Evolutionary conservation across 2,888 invertebrate species (phyloP).

Genomic region (Protodeltote pygarga): DNA sequence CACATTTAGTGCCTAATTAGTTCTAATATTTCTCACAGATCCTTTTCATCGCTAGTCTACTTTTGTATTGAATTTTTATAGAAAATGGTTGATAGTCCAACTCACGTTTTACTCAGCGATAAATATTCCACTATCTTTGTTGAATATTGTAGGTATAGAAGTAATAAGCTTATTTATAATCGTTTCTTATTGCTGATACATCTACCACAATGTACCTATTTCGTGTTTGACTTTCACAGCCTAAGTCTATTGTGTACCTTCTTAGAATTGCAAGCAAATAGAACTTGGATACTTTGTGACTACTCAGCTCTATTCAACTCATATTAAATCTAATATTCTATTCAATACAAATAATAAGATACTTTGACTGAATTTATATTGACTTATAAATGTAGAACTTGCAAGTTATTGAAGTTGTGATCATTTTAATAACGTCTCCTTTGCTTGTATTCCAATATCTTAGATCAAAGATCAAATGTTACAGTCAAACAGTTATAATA

Average conservation of each 20-base stretch:
- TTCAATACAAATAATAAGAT: no score
- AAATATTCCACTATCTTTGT: conserved; percentile 35
- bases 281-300: background rate
- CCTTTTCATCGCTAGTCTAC: no score
- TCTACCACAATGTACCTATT: conserved; percentile 16
- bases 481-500: conserved; percentile 10
- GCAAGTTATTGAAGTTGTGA: conserved; percentile 27
- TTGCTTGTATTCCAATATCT: conserved; percentile 28
- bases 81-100: conserved; percentile 4
- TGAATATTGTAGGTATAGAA: conserved; percentile 26
- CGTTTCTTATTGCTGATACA: conserved; percentile 7
- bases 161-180: conserved; percentile 41
- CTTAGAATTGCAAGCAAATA: conserved; percentile 2
- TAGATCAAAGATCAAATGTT: conserved; percentile 21
- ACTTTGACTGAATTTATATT: conserved; percentile 19
- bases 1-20: conserved; percentile 38
- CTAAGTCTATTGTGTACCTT: conserved; percentile 8
- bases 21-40: conserved; percentile 24
- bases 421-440: conserved; percentile 26
- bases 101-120: conserved; percentile 34
- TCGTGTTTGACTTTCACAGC: conserved; percentile 19
- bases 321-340: background rate
- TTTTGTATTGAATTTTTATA: no score
- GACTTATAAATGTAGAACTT: conserved; percentile 16
- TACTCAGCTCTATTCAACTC: background rate